These are phyloP conservation scores for Oscheius onirici DNA, from an alignment of 2,888 invertebrate species.

Conservation along the genomic window DNA sequence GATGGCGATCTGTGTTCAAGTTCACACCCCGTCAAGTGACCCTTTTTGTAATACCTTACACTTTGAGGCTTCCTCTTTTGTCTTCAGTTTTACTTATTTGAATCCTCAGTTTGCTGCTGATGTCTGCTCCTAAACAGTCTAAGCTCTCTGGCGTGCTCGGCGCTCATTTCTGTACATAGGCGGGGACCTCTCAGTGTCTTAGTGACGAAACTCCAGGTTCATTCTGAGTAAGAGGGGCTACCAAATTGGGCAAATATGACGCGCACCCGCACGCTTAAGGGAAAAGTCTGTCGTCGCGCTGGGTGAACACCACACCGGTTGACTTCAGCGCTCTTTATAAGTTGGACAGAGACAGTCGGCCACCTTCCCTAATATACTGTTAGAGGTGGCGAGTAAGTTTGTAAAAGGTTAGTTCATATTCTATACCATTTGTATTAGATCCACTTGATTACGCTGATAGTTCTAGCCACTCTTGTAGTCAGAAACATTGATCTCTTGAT, in stretches of 20 bases:
- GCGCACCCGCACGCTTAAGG: no score
- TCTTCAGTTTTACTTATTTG: neutral
- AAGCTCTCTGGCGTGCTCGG: neutral
- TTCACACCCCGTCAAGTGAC: neutral
- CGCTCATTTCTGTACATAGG: neutral
- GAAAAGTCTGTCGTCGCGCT: no score
- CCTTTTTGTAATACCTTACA: neutral
- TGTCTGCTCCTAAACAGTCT: slow-evolving; percentile 1
- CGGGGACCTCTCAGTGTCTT: neutral
- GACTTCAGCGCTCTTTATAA: no score
- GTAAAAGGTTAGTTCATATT: no score
- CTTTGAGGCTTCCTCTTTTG: neutral
- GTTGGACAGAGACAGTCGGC: no score
- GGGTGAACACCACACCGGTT: no score
- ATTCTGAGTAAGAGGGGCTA: neutral
- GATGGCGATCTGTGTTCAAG: neutral
- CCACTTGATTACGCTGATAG: no score
- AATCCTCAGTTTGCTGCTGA: neutral
- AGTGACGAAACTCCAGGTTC: neutral
- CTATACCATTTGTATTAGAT: no score
- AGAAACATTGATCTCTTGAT: no score
- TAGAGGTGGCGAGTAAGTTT: no score
- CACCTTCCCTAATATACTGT: no score
- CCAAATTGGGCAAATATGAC: neutral
- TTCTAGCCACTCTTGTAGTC: no score